A percentile compares a stretch with the other conserved stretches of the same genome.
Evolutionary conservation across 2,888 invertebrate species (phyloP).

Genomic region (Yponomeuta malinellus): DNA sequence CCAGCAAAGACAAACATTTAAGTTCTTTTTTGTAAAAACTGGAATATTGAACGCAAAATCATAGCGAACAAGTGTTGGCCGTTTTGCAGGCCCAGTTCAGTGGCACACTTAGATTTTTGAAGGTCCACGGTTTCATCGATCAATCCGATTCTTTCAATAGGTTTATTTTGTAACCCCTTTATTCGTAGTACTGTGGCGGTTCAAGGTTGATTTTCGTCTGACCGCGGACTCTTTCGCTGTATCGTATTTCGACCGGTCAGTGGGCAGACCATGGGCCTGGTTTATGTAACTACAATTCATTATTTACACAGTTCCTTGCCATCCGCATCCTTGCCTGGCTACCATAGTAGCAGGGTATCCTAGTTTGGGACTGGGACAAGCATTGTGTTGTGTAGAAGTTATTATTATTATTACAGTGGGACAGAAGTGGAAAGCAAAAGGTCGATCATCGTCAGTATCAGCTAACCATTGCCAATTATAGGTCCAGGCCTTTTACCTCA

Average conservation of each 20-base stretch:
- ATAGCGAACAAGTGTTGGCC: slow-evolving; percentile 48
- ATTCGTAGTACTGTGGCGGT: neutral
- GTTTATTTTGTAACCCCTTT: neutral
- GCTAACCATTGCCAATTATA: too few species aligned
- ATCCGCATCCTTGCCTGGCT: too few species aligned
- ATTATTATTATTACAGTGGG: too few species aligned
- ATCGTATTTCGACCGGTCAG: neutral
- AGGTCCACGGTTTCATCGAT: neutral
- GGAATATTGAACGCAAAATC: slow-evolving; percentile 70
- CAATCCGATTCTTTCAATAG: neutral
- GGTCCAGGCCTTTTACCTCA: too few species aligned
- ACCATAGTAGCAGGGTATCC: too few species aligned
- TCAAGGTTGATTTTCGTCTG: neutral
- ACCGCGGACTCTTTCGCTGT: neutral
- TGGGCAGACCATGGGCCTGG: neutral
- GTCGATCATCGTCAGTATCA: too few species aligned
- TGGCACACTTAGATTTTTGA: slow-evolving; percentile 37
- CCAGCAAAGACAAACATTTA: slow-evolving; percentile 15
- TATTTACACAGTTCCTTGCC: too few species aligned
- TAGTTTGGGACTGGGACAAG: too few species aligned
- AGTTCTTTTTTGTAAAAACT: slow-evolving; percentile 65
- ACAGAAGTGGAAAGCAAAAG: too few species aligned
- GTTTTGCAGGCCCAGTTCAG: slow-evolving; percentile 42
- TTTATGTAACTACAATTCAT: too few species aligned
- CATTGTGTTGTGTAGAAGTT: too few species aligned